Conservation (phyloP, 1,140 invertebrate genomes). For the silkworm (Bombyx mori) region ASM3026992v2 NC_085129.1:10964001-10964500, state of each 20-base stretch:
- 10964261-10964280: conserved; percentile 52
- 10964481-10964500: conserved; percentile 62
- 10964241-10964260: conserved; percentile 24
- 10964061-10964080: conserved; percentile 20
- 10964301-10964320: conserved; percentile 50
- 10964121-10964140: background rate
- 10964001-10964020: conserved; percentile 37
- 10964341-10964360: conserved; percentile 52
- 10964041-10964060: conserved; percentile 33
- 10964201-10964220: conserved; percentile 4
- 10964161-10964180: too few species aligned
- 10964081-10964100: conserved; percentile 3
- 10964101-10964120: background rate
- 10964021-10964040: conserved; percentile 39
- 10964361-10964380: conserved; percentile 61
- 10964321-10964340: conserved; percentile 57
- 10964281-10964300: conserved; percentile 59
- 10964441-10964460: conserved; percentile 65
- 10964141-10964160: too few species aligned
- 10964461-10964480: conserved; percentile 59
- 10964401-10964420: conserved; percentile 52
- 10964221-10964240: conserved; percentile 14
- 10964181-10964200: background rate
- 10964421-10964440: conserved; percentile 67
- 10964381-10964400: conserved; percentile 51